Evolutionary conservation across 1,140 invertebrate genomes (phyloP).

Genomic region (Brachionus paranguensis): DNA sequence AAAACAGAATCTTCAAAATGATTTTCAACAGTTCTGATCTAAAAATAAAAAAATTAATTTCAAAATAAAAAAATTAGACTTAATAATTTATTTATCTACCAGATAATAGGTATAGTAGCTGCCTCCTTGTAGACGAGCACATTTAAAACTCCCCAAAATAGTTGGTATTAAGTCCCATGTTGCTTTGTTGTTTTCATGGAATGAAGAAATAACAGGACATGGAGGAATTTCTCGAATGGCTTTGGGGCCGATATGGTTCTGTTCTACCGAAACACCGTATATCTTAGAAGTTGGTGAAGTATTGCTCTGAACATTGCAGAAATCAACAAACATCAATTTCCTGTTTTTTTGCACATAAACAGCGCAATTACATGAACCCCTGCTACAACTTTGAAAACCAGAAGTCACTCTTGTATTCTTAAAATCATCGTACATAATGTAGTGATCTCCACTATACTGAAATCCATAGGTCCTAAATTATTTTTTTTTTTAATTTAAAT

Average conservation of each 20-base stretch:
- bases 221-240: neutral
- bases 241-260: neutral
- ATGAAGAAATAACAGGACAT: neutral
- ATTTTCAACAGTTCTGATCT: slow-evolving; percentile 13
- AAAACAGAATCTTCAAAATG: neutral
- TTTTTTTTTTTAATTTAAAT: neutral
- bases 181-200: neutral
- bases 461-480: neutral
- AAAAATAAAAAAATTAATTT: neutral
- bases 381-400: neutral
- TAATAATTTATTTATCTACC: neutral
- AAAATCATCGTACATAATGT: slow-evolving; percentile 24
- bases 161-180: neutral
- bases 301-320: neutral
- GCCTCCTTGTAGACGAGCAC: slow-evolving; percentile 1
- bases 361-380: neutral
- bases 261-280: slow-evolving; percentile 2
- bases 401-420: neutral
- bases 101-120: neutral
- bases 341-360: neutral
- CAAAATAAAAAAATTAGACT: neutral
- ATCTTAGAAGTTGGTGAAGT: neutral
- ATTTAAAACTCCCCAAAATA: neutral
- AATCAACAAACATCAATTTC: slow-evolving; percentile 29
- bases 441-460: slow-evolving; percentile 1